These are phyloP conservation scores for Watsonalla binaria DNA, from an alignment of 2,888 invertebrate species.

Conservation along the genomic window DNA sequence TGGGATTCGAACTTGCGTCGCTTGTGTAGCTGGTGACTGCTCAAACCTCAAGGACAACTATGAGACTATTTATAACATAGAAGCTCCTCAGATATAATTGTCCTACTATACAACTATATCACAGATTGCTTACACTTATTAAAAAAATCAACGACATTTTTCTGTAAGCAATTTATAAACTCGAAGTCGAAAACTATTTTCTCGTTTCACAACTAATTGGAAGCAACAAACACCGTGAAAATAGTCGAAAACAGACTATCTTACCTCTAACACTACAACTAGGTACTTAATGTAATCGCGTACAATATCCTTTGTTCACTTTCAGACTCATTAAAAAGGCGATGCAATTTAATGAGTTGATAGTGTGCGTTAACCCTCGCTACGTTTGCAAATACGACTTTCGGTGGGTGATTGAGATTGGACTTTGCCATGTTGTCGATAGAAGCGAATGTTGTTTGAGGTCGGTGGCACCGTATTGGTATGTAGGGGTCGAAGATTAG, in stretches of 20 bases:
- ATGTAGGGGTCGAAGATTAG: conserved; percentile 79
- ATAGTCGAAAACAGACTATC: conserved; percentile 46
- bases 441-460: conserved; percentile 36
- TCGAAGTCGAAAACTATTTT: conserved; percentile 4
- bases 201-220: conserved; percentile 15
- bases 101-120: too few species aligned
- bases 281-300: conserved; percentile 76
- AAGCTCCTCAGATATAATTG: too few species aligned
- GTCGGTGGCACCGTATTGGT: conserved; percentile 48
- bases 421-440: conserved; percentile 29
- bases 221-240: conserved; percentile 38
- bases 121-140: too few species aligned
- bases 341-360: conserved; percentile 79
- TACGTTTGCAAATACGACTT: conserved; percentile 68
- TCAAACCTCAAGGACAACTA: too few species aligned
- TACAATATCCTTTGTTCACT: conserved; percentile 78
- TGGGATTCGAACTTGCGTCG: too few species aligned
- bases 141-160: too few species aligned
- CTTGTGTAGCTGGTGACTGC: too few species aligned
- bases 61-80: too few species aligned
- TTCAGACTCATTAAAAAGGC: conserved; percentile 79
- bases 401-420: conserved; percentile 21
- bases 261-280: conserved; percentile 63
- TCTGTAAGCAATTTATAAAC: conserved; percentile 11
- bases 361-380: conserved; percentile 78